Conservation (phyloP, 2,797 vertebrate species). For the Hippopotamyrus pictus region DNA sequence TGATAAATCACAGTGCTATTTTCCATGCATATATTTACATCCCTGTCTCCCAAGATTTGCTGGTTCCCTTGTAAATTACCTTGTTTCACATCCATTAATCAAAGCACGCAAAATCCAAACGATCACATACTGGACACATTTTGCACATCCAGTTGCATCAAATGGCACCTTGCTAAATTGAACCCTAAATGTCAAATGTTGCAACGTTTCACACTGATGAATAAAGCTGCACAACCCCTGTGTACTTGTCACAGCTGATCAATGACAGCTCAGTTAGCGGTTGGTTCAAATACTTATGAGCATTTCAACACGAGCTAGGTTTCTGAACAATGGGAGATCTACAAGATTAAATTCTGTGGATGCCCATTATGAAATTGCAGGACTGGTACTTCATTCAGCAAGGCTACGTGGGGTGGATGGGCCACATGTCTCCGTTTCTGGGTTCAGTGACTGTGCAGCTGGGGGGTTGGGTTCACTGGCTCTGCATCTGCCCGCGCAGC, state of each 20-base stretch:
- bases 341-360: neutral
- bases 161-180: constrained; percentile 5
- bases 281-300: constrained; percentile 3
- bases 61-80: constrained; percentile 10
- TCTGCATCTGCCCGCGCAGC: constrained; percentile 16
- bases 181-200: neutral
- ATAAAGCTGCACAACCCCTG: neutral
- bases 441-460: constrained; percentile 31
- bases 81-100: constrained; percentile 10
- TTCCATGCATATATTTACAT: constrained; percentile 7
- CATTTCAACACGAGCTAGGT: neutral
- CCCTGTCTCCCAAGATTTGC: constrained; percentile 4
- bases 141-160: constrained; percentile 2
- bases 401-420: constrained; percentile 17
- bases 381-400: constrained; percentile 12
- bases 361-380: constrained; percentile 5
- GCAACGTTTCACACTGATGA: neutral
- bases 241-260: neutral
- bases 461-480: constrained; percentile 21
- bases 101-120: constrained; percentile 3
- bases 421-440: constrained; percentile 2
- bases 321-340: neutral
- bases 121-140: constrained; percentile 1
- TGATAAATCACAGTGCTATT: constrained; percentile 11
- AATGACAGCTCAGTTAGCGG: neutral